These are phyloP conservation scores for Anarrhichthys ocellatus DNA, from an alignment of 2,113 vertebrate genomes.

Conservation along the genomic window DNA sequence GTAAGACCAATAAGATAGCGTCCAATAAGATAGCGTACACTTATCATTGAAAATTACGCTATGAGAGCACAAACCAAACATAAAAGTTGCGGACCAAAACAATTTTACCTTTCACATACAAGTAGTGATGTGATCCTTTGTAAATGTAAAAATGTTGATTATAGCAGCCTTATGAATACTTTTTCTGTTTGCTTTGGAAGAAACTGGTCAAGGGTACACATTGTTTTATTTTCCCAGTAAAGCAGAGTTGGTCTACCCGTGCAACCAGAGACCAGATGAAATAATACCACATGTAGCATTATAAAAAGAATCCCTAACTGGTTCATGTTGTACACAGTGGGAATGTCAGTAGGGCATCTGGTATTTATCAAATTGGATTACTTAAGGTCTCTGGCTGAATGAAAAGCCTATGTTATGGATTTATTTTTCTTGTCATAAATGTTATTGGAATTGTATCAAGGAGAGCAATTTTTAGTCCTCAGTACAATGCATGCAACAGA, in stretches of 20 bases:
- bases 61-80: not conserved
- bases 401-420: constrained; percentile 20
- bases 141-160: not conserved
- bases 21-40: not conserved
- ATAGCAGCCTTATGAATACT: not conserved
- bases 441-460: constrained; percentile 33
- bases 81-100: not conserved
- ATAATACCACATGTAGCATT: constrained; percentile 2
- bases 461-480: constrained; percentile 22
- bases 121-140: not conserved
- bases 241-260: not conserved
- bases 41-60: not conserved
- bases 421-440: constrained; percentile 28
- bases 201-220: not conserved
- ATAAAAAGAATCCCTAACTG: not conserved
- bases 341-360: constrained; percentile 38
- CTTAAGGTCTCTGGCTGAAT: constrained; percentile 17
- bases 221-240: constrained; percentile 8
- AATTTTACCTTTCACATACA: not conserved
- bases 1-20: not conserved
- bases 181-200: not conserved
- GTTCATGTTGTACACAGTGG: constrained; percentile 13
- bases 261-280: not conserved
- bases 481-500: not conserved
- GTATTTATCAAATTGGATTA: constrained; percentile 40